Conservation (phyloP, 2,888 invertebrate genomes). For the Nemoura dubitans region DNA sequence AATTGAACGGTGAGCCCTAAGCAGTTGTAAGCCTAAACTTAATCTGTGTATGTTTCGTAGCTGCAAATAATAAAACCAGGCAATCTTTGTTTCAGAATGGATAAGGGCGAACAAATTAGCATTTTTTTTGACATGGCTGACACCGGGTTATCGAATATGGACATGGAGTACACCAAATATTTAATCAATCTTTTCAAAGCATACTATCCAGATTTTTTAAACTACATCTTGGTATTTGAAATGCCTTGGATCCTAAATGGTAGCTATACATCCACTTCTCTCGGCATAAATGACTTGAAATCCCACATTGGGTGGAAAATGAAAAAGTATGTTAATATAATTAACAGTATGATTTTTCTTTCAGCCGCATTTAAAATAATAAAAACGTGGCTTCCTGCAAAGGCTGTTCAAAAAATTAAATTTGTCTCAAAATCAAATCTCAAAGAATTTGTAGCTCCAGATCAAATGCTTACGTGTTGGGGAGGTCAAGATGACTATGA, state of each 20-base stretch:
- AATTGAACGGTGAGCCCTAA: slow-evolving; percentile 68
- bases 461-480: slow-evolving; percentile 81
- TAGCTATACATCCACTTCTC: no score
- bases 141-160: slow-evolving; percentile 86
- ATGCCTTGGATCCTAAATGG: slow-evolving; percentile 94
- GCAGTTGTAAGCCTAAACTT: background rate
- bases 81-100: slow-evolving; percentile 66
- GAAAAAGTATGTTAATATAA: background rate
- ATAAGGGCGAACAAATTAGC: slow-evolving; percentile 79
- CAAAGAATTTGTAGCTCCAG: slow-evolving; percentile 76
- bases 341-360: slow-evolving; percentile 50
- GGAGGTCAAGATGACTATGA: slow-evolving; percentile 80
- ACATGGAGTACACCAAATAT: slow-evolving; percentile 90
- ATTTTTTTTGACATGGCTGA: slow-evolving; percentile 92
- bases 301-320: background rate
- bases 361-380: slow-evolving; percentile 91
- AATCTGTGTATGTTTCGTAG: background rate
- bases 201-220: slow-evolving; percentile 88
- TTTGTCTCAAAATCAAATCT: slow-evolving; percentile 80
- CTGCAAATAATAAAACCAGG: slow-evolving; percentile 12
- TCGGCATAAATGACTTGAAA: no score
- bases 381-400: slow-evolving; percentile 85
- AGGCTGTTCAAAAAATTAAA: slow-evolving; percentile 88
- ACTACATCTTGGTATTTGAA: slow-evolving; percentile 89
- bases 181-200: slow-evolving; percentile 85